Base-by-base conservation (phyloP, 1,140 invertebrate genomes). In the Dendrolimus punctatus region DNA sequence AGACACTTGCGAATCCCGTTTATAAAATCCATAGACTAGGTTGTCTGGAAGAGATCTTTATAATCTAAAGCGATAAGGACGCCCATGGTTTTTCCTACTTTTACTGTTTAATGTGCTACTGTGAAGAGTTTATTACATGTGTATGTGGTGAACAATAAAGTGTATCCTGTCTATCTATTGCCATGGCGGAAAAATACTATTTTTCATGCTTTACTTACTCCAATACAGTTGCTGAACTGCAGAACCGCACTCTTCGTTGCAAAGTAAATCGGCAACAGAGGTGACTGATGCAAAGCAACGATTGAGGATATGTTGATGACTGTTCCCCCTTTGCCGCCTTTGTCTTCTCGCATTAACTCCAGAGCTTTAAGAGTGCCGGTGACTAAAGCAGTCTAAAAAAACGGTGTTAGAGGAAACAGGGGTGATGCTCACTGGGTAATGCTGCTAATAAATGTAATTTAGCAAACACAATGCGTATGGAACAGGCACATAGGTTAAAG, bases 251-350 rank as follows among this genome's bases (percentile, higher is more conserved):
- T 89, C 66, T 94, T 94, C 2, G 92, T 92, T 2, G 88, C 91
- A 4, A 77, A 84, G 66, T 94, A 94, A 6, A 92, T 85, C 0
- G 92, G 92, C 49, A 90, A 68, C 45, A 89, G 85, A 45, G 89
- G 87, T 45, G 89, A 86, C 9, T 88, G 80, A 36, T 87, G 80
- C 38, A 93, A 59, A 8, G 91, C 91, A 43, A 87, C 70, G 46
- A 91, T 81, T 4, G 92, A 92, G 39, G 90, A 87, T 49, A 92
- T 84, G 62, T 93, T 93, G 5, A 92, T 88, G 5, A 93, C 78
- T 8, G 90, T 85, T n/a, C 91, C 91, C 6, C 92, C 92, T 57
- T 65, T 72, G 1, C 85, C 86, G 2, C 76, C 76, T 39, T 89
- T 81, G 51, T 91, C 86, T 65, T 88, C 90, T 9, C 88, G 86